Base-by-base conservation (phyloP, 2,888 invertebrate species). In the Gibbula magus region DNA sequence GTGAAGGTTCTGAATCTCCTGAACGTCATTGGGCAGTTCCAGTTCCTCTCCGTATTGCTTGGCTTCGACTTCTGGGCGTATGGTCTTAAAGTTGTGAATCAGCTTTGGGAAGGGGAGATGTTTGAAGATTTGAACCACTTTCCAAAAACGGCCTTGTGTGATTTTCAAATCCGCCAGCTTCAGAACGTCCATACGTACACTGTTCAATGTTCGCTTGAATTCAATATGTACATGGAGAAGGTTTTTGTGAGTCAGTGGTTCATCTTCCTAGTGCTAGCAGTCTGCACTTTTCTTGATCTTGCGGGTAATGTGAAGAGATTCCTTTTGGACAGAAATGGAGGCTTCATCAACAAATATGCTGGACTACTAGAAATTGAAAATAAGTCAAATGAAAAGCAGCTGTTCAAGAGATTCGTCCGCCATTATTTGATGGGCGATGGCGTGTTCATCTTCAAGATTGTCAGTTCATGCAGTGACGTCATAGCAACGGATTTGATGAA, bases 211-310 rank as follows among this genome's bases (percentile, higher is more conserved):
- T 87, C 87, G 10, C 74, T 89, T 29, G 86, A 88, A 0, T 88
- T 89, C 66, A 89, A 88, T 66, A 79, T 89, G 56, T 89, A 87
- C 80, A 87, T 87, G 82, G 88, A 88, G 81, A 88, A 88, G 82
- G 87, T 88, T 70, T 88, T 87, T 80, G 84, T 85, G 7, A 86
- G 87, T 76, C 78, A 87, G 5, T 88, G 88, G 88, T 88, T 88
- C 79, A 87, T 88, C 86, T 86, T 88, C 51, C 86, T 87, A 35
- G 78, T 87, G 13, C 84, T 88, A 51, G 84, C 87, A 79, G 75
- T 84, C 32, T 79, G 85, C 0, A 88, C 88, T 2, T 18, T 66
- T 10, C 18, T 20, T 16, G 39, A 39, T 13, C 56, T 77, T 18
- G 2, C 66, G 10, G 29, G 16, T 13, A 18, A 25, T 13, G 32